phyloP scores from a whole-genome alignment of 2,113 vertebrate genomes.

The Myrmecobius fasciatus region DNA sequence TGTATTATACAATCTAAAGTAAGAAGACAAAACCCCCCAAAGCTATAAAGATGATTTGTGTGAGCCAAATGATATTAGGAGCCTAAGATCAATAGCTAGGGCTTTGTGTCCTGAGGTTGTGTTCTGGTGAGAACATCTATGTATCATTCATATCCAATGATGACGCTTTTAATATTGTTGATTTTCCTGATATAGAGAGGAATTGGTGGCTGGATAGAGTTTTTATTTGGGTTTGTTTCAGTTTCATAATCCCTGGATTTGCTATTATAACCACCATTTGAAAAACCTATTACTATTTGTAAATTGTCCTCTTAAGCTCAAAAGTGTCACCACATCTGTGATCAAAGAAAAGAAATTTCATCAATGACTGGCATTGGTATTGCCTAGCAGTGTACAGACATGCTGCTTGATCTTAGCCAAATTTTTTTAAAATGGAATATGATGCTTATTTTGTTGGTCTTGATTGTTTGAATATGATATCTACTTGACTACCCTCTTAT shows the following conservation, averaged over 20 bases:
- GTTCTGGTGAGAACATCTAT: neutral
- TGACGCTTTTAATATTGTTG: neutral
- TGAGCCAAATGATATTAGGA: slow-evolving; percentile 8
- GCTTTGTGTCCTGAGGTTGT: neutral
- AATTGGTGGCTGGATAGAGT: neutral
- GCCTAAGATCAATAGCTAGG: neutral
- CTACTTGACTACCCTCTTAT: slow-evolving; percentile 5
- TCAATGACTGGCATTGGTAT: neutral
- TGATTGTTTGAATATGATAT: neutral
- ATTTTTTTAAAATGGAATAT: neutral
- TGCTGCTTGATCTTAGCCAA: neutral
- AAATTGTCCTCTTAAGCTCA: neutral
- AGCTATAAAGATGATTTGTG: slow-evolving; percentile 8
- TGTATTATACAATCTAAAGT: slow-evolving; percentile 27
- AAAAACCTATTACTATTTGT: slow-evolving; percentile 20
- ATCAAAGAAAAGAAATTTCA: neutral
- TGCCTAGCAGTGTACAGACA: slow-evolving; percentile 21
- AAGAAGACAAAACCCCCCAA: neutral
- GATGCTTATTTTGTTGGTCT: neutral
- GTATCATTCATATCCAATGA: slow-evolving; percentile 8
- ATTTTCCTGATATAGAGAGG: slow-evolving; percentile 1
- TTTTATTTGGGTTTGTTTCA: neutral
- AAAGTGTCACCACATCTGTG: neutral
- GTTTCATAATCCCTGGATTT: slow-evolving; percentile 24
- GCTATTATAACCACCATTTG: neutral